These are phyloP conservation scores for Tiliqua scincoides DNA, from an alignment of 2,113 vertebrate species.

Conservation along the genomic window DNA sequence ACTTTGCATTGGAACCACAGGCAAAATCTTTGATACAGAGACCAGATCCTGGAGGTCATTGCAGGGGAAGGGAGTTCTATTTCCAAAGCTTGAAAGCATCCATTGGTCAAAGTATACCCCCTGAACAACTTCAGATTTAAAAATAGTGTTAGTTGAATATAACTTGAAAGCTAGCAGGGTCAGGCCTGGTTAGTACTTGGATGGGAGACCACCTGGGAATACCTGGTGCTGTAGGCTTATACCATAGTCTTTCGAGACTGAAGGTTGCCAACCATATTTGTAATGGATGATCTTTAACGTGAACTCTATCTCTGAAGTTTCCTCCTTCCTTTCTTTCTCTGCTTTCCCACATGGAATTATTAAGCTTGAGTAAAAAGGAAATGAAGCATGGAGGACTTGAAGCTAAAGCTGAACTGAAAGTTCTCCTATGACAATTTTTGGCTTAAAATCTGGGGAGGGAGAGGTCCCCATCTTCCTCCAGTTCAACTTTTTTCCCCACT, in stretches of 20 bases:
- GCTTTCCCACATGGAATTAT: background rate
- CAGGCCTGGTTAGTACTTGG: too few species aligned
- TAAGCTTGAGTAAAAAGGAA: background rate
- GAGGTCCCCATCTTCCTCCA: too few species aligned
- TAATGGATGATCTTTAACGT: background rate
- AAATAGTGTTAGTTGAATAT: background rate
- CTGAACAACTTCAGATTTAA: background rate
- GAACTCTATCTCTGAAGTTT: background rate
- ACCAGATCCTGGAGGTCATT: background rate
- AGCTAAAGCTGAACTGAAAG: too few species aligned
- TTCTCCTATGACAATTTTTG: too few species aligned
- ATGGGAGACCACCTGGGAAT: too few species aligned
- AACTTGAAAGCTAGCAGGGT: background rate
- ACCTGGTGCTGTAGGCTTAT: too few species aligned
- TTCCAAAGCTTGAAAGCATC: background rate
- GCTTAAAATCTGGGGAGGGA: too few species aligned
- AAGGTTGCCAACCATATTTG: too few species aligned
- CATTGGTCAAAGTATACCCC: background rate
- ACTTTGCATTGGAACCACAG: background rate
- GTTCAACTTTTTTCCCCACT: background rate
- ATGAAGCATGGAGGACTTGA: too few species aligned
- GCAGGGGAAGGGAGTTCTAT: background rate
- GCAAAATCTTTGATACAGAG: background rate
- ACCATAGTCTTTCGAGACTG: too few species aligned
- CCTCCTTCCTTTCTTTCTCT: background rate